phyloP scores from a whole-genome alignment of 2,797 vertebrate species.

The Peromyscus attwateri region DNA sequence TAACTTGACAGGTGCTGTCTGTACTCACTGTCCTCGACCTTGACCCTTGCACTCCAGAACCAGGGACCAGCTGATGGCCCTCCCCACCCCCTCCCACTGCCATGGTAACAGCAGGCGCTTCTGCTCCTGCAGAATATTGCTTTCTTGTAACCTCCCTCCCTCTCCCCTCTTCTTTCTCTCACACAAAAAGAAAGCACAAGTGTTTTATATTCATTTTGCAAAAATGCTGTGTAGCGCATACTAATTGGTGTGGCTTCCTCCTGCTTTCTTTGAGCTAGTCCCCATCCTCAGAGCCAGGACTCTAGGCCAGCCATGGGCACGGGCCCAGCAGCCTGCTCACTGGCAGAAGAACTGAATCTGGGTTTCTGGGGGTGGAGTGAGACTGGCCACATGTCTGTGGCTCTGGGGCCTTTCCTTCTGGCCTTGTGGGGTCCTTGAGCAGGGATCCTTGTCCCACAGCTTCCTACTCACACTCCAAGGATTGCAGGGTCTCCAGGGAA shows the following conservation, averaged over 20 bases:
- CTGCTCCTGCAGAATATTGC: slow-evolving; percentile 86
- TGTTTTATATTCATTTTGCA: slow-evolving; percentile 84
- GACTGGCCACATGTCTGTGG: neutral
- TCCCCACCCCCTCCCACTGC: slow-evolving; percentile 79
- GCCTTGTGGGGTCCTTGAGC: neutral
- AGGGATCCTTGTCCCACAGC: slow-evolving; percentile 20
- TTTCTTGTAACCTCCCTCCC: slow-evolving; percentile 84
- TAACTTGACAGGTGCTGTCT: slow-evolving; percentile 32
- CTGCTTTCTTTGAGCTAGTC: slow-evolving; percentile 55
- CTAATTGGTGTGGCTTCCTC: slow-evolving; percentile 84
- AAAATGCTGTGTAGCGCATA: slow-evolving; percentile 84
- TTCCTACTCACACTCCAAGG: neutral
- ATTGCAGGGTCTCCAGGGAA: neutral
- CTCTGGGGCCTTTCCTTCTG: neutral
- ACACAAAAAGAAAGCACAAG: slow-evolving; percentile 86
- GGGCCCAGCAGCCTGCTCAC: slow-evolving; percentile 15
- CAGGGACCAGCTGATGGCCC: slow-evolving; percentile 74
- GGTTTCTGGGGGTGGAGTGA: neutral
- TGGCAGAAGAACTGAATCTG: neutral
- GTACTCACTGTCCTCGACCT: neutral
- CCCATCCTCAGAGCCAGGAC: slow-evolving; percentile 60
- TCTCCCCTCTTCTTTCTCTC: slow-evolving; percentile 71
- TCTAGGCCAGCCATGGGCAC: slow-evolving; percentile 28
- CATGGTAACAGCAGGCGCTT: slow-evolving; percentile 83
- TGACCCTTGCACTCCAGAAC: slow-evolving; percentile 44